These are phyloP conservation scores for Mylabris phalerata DNA, from an alignment of 1,140 invertebrate species.

Conservation along the genomic window DNA sequence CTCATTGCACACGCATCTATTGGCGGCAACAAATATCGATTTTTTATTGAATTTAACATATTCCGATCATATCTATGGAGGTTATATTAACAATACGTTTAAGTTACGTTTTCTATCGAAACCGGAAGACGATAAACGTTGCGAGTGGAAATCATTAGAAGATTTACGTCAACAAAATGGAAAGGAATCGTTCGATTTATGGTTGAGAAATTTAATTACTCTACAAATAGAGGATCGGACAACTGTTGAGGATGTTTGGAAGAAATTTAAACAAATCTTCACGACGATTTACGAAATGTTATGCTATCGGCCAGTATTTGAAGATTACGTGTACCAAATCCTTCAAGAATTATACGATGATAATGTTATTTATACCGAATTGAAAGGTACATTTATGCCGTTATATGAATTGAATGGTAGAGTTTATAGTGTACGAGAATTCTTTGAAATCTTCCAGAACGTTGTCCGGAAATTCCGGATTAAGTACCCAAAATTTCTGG, in stretches of 20 bases:
- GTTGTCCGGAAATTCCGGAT: slow-evolving; percentile 46
- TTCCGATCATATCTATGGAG: slow-evolving; percentile 60
- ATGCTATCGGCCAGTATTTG: slow-evolving; percentile 62
- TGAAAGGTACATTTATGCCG: slow-evolving; percentile 49
- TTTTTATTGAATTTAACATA: slow-evolving; percentile 55
- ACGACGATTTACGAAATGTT: slow-evolving; percentile 53
- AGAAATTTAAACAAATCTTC: slow-evolving; percentile 59
- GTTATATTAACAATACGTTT: slow-evolving; percentile 41
- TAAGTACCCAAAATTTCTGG: slow-evolving; percentile 55
- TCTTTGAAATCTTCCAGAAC: slow-evolving; percentile 45
- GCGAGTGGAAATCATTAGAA: slow-evolving; percentile 52
- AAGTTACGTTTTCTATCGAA: slow-evolving; percentile 37
- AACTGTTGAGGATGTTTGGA: slow-evolving; percentile 57
- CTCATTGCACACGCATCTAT: slow-evolving; percentile 65
- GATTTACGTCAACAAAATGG: slow-evolving; percentile 30
- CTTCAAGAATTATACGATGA: slow-evolving; percentile 67
- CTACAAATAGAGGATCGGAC: slow-evolving; percentile 55
- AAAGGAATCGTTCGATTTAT: slow-evolving; percentile 47
- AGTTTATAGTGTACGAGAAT: slow-evolving; percentile 38
- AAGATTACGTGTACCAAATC: slow-evolving; percentile 62
- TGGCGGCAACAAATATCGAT: slow-evolving; percentile 54
- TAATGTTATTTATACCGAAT: slow-evolving; percentile 73
- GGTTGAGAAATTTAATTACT: slow-evolving; percentile 53
- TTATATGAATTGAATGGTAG: slow-evolving; percentile 50
- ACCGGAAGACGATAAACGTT: slow-evolving; percentile 37